Base-by-base conservation (phyloP, 2,888 invertebrate species). In the Synergus itoensis region DNA sequence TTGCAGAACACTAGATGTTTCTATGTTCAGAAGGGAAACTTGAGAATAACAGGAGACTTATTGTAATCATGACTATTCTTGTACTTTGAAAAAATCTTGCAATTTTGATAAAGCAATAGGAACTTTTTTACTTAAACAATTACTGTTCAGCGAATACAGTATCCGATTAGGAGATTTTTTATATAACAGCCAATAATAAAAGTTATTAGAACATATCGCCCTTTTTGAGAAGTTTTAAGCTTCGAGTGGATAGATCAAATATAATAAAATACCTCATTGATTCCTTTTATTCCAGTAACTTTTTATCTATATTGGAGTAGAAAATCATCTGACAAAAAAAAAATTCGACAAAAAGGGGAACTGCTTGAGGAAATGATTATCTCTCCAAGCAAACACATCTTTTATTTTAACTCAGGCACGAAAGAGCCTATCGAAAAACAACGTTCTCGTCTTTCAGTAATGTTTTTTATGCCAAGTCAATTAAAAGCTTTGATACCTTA, bases 1-100 rank as follows among this genome's bases (percentile, higher is more conserved):
- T 81, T 80, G 69, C 78, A 78, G 78, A 82, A 79, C 80, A 81
- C 81, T 78, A 80, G 78, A 73, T 53, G 36, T 73, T 73, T 73
- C 79, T 78, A 73, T 80, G 78, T 81, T 79, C 78, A 76, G 67
- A 73, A 81, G 73, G 28, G 28, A 77, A 64, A 36, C 18, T 21
- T 43, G 8, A 76, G 18, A 45, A 36, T 48, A 69, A 36, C 79
- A 60, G 57, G 18, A 14, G 18, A 14, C 78, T 65, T 40, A 40
- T 41, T 63, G 40, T 64, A 40, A 18, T 41, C 11, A n/a, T 64
- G 3, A 41, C n/a, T 64, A 8, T n/a, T 0, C 2, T 63, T 40
- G 40, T 21, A 60, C 9, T 18, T 60, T 21, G 11, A 21, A n/a
- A 60, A 8, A 60, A 18, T 21, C 11, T 57, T 57, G 57, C 16